Percentiles rank a stretch among this genome's conserved stretches.
Conservation (phyloP, 2,888 invertebrate species). For the Tiliacea aurago region DNA sequence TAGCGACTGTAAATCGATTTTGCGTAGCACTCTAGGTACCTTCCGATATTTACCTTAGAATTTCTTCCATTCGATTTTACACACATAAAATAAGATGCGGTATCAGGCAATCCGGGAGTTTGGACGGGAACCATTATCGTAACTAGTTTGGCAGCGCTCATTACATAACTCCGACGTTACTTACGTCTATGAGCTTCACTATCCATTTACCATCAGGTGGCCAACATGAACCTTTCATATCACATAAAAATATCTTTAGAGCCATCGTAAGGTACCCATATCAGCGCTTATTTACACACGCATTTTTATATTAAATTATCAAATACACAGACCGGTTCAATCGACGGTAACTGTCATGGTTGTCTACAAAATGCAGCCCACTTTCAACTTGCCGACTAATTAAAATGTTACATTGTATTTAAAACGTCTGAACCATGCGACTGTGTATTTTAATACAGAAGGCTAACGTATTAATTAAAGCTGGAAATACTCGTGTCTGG, state of each 20-base stretch:
- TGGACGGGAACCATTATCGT: constrained; percentile 49
- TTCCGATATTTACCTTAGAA: constrained; percentile 42
- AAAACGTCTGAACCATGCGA: constrained; percentile 70
- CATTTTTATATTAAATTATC: constrained; percentile 53
- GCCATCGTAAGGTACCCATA: constrained; percentile 32
- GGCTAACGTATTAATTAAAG: constrained; percentile 76
- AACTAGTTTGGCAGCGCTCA: constrained; percentile 61
- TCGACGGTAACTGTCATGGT: constrained; percentile 53
- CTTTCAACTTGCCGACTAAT: constrained; percentile 80
- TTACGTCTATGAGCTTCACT: constrained; percentile 43
- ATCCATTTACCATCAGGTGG: constrained; percentile 62
- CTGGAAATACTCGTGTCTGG: constrained; percentile 66
- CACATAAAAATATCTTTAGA: constrained; percentile 61
- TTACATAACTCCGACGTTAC: constrained; percentile 46
- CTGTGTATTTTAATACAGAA: constrained; percentile 71
- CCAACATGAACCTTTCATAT: constrained; percentile 44
- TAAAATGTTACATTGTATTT: constrained; percentile 82
- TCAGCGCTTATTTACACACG: constrained; percentile 53
- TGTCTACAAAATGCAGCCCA: constrained; percentile 66
- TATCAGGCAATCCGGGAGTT: constrained; percentile 49
- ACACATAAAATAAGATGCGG: constrained; percentile 51
- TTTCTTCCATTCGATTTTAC: constrained; percentile 32
- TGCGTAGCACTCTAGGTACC: constrained; percentile 59
- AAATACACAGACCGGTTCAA: constrained; percentile 52
- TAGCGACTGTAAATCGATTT: constrained; percentile 70